Percentiles rank a stretch among this genome's conserved stretches.
phyloP scores from a whole-genome alignment of 2,113 vertebrate genomes.

The Corydoras sp. region DNA sequence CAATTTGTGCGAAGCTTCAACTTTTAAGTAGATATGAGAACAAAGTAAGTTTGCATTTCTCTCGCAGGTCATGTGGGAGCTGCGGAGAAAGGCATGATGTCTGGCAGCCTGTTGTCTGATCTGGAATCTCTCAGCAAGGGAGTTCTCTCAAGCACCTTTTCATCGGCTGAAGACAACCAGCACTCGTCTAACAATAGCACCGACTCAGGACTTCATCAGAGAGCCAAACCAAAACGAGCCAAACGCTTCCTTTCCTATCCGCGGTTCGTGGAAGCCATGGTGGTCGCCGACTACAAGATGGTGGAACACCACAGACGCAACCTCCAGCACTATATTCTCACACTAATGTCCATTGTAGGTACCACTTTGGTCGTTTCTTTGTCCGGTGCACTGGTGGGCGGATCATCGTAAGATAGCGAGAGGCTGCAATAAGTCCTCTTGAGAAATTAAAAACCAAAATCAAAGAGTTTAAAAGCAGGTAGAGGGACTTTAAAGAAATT shows the following conservation, averaged over 20 bases:
- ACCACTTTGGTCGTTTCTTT: slow-evolving; percentile 10
- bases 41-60: slow-evolving; percentile 31
- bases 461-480: slow-evolving; percentile 53
- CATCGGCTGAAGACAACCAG: slow-evolving; percentile 51
- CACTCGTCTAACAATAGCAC: slow-evolving; percentile 57
- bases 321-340: slow-evolving; percentile 95
- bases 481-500: slow-evolving; percentile 57
- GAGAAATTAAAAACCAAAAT: too few relatives aligned
- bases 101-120: slow-evolving; percentile 61
- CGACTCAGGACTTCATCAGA: slow-evolving; percentile 73
- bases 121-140: slow-evolving; percentile 65
- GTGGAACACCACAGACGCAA: slow-evolving; percentile 88
- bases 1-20: too few relatives aligned
- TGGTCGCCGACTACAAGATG: slow-evolving; percentile 96
- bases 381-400: too few relatives aligned
- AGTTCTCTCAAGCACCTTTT: slow-evolving; percentile 55
- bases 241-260: slow-evolving; percentile 96
- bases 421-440: too few relatives aligned
- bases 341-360: slow-evolving; percentile 98
- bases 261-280: slow-evolving; percentile 97
- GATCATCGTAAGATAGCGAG: too few relatives aligned
- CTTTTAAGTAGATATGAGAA: neutral
- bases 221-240: slow-evolving; percentile 68
- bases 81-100: slow-evolving; percentile 52
- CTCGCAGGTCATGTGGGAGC: slow-evolving; percentile 72